A percentile compares a stretch with the other conserved stretches of the same genome.
Conservation (phyloP, 2,888 invertebrate species). For the Lithophane semibrunnea region DNA sequence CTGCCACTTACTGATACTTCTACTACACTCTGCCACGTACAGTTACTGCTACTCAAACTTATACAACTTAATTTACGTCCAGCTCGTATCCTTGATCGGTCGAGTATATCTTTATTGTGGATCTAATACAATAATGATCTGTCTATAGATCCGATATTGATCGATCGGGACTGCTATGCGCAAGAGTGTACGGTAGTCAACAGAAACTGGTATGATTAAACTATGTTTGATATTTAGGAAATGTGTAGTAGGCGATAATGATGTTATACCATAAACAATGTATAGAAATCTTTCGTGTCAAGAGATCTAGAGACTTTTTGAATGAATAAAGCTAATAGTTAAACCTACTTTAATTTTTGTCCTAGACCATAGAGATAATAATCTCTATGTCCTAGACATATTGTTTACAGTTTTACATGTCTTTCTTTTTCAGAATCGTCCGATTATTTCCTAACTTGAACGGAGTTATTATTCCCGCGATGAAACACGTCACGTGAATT, state of each 20-base stretch:
- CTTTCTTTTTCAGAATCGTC: neutral
- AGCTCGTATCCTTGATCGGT: slow-evolving; percentile 48
- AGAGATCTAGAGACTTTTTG: neutral
- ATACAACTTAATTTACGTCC: slow-evolving; percentile 48
- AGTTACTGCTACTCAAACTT: slow-evolving; percentile 29
- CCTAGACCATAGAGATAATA: too few relatives aligned
- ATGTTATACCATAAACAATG: neutral
- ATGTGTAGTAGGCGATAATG: neutral
- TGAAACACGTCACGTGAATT: neutral
- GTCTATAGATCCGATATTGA: slow-evolving; percentile 44
- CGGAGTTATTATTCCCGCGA: neutral
- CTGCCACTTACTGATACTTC: slow-evolving; percentile 24
- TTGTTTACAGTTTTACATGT: neutral
- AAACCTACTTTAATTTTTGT: neutral
- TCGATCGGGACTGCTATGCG: slow-evolving; percentile 49
- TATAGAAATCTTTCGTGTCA: neutral
- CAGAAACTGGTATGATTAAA: neutral
- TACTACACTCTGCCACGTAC: slow-evolving; percentile 31
- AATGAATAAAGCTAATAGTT: neutral
- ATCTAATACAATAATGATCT: slow-evolving; percentile 68
- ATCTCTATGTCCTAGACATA: too few relatives aligned
- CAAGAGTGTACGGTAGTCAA: slow-evolving; percentile 2
- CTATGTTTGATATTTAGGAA: neutral
- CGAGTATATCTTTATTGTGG: slow-evolving; percentile 63
- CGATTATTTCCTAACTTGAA: neutral